These are phyloP conservation scores for Heteronetta atricapilla DNA, from an alignment of 2,113 vertebrate genomes.

Conservation along the genomic window DNA sequence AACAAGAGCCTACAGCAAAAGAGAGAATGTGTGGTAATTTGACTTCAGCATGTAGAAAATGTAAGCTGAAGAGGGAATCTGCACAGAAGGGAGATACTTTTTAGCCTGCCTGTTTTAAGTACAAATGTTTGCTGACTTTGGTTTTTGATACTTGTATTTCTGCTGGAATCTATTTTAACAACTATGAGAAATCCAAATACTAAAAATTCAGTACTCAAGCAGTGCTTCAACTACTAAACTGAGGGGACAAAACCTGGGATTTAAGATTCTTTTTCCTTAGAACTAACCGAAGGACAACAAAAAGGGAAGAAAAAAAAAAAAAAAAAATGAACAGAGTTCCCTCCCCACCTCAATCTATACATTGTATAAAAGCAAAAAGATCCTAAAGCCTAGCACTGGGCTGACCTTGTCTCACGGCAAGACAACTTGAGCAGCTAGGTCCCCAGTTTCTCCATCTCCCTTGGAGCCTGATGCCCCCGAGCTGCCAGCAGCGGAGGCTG, in stretches of 20 bases:
- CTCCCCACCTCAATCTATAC: background rate
- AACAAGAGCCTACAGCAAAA: background rate
- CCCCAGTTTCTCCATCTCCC: background rate
- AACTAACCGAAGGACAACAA: background rate
- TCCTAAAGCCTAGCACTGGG: background rate
- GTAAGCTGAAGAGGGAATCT: background rate
- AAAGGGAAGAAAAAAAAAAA: background rate
- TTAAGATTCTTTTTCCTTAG: background rate
- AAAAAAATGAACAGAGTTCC: background rate
- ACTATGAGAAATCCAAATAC: background rate
- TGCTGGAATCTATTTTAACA: background rate
- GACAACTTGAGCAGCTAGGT: background rate
- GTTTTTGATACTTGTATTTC: background rate
- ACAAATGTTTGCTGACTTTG: background rate
- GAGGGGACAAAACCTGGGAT: background rate
- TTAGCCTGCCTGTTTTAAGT: background rate
- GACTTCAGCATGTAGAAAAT: background rate
- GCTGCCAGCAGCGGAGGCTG: background rate
- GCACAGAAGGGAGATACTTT: background rate
- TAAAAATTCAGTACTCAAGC: background rate
- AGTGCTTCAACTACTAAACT: background rate
- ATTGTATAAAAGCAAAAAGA: background rate
- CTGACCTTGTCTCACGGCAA: background rate
- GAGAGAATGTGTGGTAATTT: background rate
- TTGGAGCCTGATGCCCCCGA: rapidly evolving